Percentiles rank a stretch among this genome's conserved stretches.
phyloP scores from a whole-genome alignment of 2,797 vertebrate genomes.

The Ptychadena robeensis region DNA sequence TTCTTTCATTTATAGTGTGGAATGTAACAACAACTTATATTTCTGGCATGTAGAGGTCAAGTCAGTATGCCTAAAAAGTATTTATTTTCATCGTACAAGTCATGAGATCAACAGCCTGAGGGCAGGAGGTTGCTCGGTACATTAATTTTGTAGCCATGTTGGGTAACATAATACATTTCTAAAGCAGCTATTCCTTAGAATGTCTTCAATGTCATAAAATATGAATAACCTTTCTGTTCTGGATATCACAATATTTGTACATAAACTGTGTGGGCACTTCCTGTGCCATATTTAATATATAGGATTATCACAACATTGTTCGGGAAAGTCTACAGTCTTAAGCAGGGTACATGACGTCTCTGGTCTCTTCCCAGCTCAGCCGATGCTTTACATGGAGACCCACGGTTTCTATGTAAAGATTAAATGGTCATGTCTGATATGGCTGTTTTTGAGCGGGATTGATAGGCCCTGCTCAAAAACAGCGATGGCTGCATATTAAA shows the following conservation, averaged over 20 bases:
- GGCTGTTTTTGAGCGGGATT: too few relatives aligned
- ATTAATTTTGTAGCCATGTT: conserved; percentile 15
- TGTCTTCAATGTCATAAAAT: conserved; percentile 1
- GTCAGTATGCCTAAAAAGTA: neutral
- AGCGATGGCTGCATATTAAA: too few relatives aligned
- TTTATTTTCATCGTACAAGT: neutral
- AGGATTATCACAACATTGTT: conserved; percentile 4
- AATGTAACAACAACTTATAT: neutral
- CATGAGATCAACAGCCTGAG: neutral
- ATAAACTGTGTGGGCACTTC: conserved; percentile 3
- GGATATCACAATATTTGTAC: neutral
- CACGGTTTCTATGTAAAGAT: too few relatives aligned
- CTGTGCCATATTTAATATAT: conserved; percentile 13
- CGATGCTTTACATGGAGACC: too few relatives aligned
- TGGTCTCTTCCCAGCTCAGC: too few relatives aligned
- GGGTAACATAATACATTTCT: conserved; percentile 21
- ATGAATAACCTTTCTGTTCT: conserved; percentile 14
- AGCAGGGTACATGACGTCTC: too few relatives aligned
- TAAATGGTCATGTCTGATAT: too few relatives aligned
- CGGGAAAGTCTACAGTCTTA: conserved; percentile 6
- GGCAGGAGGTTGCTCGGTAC: neutral
- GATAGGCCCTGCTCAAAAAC: too few relatives aligned
- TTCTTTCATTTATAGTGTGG: neutral
- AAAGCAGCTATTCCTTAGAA: conserved; percentile 1
- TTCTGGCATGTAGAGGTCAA: neutral